Evolutionary conservation across 2,113 vertebrate species (phyloP).

Genomic region (Perca schrenkii): DNA sequence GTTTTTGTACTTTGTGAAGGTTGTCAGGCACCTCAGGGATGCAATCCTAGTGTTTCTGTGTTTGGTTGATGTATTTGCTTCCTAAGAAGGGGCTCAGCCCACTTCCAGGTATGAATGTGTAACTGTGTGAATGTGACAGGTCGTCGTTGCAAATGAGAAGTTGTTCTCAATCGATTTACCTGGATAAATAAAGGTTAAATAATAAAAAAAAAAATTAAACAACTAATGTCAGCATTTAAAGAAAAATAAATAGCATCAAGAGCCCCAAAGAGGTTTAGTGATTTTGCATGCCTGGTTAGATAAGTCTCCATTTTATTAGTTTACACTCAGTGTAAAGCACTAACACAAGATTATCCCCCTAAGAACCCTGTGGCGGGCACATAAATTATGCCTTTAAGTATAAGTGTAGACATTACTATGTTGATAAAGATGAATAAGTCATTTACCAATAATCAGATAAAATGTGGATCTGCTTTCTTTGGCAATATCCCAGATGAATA

Average conservation of each 20-base stretch:
- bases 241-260: conserved; percentile 65
- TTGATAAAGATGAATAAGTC: not conserved
- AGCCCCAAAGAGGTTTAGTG: conserved; percentile 90
- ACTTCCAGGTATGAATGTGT: conserved; percentile 29
- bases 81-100: conserved; percentile 77
- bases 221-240: conserved; percentile 84
- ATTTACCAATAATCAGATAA: not conserved
- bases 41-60: conserved; percentile 88
- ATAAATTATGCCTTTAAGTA: not conserved
- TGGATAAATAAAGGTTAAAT: no score
- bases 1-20: conserved; percentile 88
- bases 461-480: not conserved
- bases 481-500: not conserved
- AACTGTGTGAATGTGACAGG: no score
- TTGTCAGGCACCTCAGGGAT: conserved; percentile 92
- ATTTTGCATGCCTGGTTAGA: conserved; percentile 61
- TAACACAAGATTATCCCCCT: conserved; percentile 47
- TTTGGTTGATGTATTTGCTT: conserved; percentile 78
- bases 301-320: conserved; percentile 61
- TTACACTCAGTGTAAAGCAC: conserved; percentile 43
- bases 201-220: conserved; percentile 26
- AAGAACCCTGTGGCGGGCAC: not conserved
- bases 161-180: no score
- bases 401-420: not conserved
- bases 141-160: no score